Base-by-base conservation (phyloP, 2,888 invertebrate species). In the Trachelus troglodyta region DNA sequence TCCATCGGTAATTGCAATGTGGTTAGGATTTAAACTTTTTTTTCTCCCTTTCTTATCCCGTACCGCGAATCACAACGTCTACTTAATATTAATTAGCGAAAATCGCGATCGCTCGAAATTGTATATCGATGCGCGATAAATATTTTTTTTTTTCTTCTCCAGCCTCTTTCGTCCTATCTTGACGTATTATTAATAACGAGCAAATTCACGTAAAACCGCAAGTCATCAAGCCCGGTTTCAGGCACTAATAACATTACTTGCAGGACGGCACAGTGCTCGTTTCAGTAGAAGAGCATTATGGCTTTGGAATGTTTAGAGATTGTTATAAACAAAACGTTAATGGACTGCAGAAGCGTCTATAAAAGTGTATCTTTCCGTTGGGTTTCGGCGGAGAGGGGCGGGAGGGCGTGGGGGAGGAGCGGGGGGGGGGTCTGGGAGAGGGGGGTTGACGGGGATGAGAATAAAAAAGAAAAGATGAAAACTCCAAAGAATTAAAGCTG, bases 281-380 rank as follows among this genome's bases (percentile, higher is more conserved):
- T 80, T 81, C 81, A 80, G 75, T 69, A 80, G 81, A 81, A 34
- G 83, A 87, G 88, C 87, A 87, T 88, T 89, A 89, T 85, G 87
- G 86, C 88, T 88, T 85, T 85, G 84, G 85, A 87, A 87, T 91
- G 91, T 91, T 91, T 91, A 90, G 85, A 85, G 86, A 88, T 88
- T 87, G 88, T 87, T 89, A 85, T 89, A 90, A 90, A 91, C 90
- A 90, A 86, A 86, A 85, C 88, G 86, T 88, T 91, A 91, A 91
- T 91, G 91, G 89, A 90, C 90, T 90, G 89, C 91, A 91, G 90
- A 89, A 90, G 88, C 89, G 87, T 69, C 87, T 81, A 84, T 89
- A 88, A 89, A 89, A 56, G 56, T 56, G 56, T 56, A 81, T 84
- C 85, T 85, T 85, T 85, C 83, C 82, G 83, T 71, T 71, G 71